Evolutionary conservation across 2,797 vertebrate species (phyloP).

Genomic region (Uromys caudimaculatus): DNA sequence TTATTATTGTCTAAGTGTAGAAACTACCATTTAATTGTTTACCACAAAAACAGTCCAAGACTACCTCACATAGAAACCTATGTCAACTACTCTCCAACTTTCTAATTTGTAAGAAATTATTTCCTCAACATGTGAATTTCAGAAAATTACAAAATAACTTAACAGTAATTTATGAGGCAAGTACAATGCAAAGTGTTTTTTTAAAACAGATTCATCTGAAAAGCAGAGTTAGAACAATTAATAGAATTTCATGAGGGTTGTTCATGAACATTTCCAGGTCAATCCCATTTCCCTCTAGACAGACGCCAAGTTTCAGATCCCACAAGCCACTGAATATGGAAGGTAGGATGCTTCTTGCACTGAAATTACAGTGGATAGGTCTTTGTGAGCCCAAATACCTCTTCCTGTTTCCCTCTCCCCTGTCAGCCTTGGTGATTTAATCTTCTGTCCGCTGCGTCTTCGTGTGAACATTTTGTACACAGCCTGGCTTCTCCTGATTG

Average conservation of each 20-base stretch:
- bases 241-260: background rate
- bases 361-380: background rate
- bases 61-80: background rate
- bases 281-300: background rate
- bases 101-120: background rate
- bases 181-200: background rate
- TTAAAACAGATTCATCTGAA: background rate
- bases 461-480: background rate
- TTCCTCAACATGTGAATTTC: background rate
- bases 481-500: background rate
- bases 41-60: background rate
- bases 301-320: background rate
- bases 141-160: background rate
- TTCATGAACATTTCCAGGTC: background rate
- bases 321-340: background rate
- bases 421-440: background rate
- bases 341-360: background rate
- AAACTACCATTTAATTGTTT: background rate
- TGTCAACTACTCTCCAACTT: background rate
- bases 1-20: background rate
- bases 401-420: background rate
- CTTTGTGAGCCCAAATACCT: rapidly evolving
- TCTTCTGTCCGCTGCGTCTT: background rate
- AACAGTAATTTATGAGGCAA: background rate
- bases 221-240: background rate